A percentile compares a stretch with the other conserved stretches of the same genome.
phyloP scores from a whole-genome alignment of 35 echinoderm and acorn worm species.

The Acanthaster planci region DNA sequence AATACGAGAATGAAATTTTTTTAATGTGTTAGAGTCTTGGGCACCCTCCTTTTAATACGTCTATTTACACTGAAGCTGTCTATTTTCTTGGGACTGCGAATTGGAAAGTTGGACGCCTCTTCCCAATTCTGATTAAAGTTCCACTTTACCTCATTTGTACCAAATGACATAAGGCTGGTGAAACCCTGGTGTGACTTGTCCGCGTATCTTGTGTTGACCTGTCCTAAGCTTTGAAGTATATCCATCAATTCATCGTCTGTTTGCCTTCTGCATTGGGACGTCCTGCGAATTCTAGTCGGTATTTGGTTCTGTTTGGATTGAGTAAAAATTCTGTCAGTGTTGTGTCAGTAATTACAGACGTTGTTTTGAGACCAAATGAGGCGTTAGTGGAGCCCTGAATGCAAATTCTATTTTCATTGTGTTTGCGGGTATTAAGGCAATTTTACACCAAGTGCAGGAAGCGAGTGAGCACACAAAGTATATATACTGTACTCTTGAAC shows the following conservation, averaged over 20 bases:
- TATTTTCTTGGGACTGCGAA: background rate
- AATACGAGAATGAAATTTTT: background rate
- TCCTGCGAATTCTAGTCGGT: background rate
- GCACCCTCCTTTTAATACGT: background rate
- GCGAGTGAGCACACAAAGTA: no score
- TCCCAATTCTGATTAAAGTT: background rate
- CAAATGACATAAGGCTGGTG: background rate
- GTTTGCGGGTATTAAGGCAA: no score
- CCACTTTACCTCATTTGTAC: background rate
- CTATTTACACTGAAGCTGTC: background rate
- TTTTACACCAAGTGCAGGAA: no score
- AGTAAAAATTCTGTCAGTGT: no score
- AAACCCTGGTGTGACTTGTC: background rate
- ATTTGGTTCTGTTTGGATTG: background rate
- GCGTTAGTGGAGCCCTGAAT: no score
- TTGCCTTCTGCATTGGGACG: background rate
- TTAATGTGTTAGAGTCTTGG: background rate
- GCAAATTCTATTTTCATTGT: no score
- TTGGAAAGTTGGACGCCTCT: background rate
- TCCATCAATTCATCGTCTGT: slow-evolving; percentile 8
- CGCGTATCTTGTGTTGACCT: background rate
- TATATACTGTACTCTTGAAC: no score
- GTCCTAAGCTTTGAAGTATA: background rate
- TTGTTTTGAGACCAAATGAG: no score
- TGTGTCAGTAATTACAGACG: no score